Percentiles rank a stretch among this genome's conserved stretches.
Evolutionary conservation across 2,888 invertebrate species (phyloP).

Genomic region (Venusia cambrica): DNA sequence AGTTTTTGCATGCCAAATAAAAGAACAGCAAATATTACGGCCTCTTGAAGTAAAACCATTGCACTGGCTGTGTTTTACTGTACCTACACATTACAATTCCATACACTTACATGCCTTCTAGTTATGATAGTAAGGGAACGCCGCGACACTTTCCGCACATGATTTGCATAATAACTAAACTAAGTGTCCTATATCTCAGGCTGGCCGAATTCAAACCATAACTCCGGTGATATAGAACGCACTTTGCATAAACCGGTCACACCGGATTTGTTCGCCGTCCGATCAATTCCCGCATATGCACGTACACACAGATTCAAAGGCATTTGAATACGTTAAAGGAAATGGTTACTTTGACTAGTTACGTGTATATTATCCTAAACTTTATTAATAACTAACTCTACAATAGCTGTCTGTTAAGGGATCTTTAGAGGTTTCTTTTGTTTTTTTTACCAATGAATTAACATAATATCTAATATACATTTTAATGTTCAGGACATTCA

Average conservation of each 20-base stretch:
- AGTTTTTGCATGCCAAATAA: too few relatives aligned
- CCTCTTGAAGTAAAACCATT: too few relatives aligned
- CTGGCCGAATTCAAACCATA: constrained; percentile 47
- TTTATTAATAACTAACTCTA: too few relatives aligned
- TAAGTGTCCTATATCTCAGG: constrained; percentile 48
- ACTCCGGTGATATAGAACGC: constrained; percentile 36
- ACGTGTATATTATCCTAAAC: not conserved
- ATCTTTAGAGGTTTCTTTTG: too few relatives aligned
- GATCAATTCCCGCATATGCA: constrained; percentile 59
- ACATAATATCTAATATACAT: too few relatives aligned
- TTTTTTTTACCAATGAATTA: too few relatives aligned
- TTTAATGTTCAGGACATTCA: too few relatives aligned
- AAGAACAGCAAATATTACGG: too few relatives aligned
- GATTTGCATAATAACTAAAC: constrained; percentile 74
- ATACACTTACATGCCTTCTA: constrained; percentile 53
- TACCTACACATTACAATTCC: not conserved
- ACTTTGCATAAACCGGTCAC: constrained; percentile 40
- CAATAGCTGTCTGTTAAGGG: too few relatives aligned
- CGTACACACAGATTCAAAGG: constrained; percentile 48
- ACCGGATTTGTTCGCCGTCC: constrained; percentile 48
- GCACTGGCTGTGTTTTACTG: constrained; percentile 3
- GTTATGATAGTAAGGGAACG: constrained; percentile 67
- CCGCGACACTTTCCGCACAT: constrained; percentile 64
- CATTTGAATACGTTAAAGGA: constrained; percentile 59
- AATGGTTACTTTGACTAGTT: constrained; percentile 33